Conservation (phyloP, 2,888 invertebrate genomes). For the Drosophila prolongata region DNA sequence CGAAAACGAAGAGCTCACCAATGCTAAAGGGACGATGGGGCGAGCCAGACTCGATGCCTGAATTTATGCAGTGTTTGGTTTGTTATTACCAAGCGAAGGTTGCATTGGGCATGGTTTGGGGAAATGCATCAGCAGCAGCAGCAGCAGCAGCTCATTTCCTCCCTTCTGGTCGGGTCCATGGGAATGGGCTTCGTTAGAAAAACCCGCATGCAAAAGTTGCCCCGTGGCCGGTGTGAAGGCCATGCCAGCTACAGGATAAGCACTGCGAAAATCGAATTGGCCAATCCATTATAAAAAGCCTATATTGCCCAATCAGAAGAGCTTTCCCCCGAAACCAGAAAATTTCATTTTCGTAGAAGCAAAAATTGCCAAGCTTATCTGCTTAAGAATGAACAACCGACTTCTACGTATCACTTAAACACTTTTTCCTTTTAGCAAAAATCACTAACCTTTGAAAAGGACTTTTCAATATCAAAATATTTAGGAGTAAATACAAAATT, state of each 20-base stretch:
- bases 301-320: background rate
- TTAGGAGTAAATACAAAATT: too few relatives aligned
- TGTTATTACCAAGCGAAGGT: conserved; percentile 62
- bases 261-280: conserved; percentile 30
- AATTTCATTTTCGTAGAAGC: too few relatives aligned
- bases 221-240: conserved; percentile 64
- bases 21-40: background rate
- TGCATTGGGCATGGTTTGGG: conserved; percentile 14
- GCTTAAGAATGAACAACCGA: too few relatives aligned
- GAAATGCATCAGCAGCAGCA: conserved; percentile 13
- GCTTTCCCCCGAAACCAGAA: background rate
- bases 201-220: conserved; percentile 64
- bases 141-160: conserved; percentile 64
- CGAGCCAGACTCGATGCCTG: conserved; percentile 44
- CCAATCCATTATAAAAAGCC: background rate
- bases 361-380: too few relatives aligned
- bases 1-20: conserved; percentile 37
- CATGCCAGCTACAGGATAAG: conserved; percentile 28
- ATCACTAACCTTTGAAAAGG: too few relatives aligned
- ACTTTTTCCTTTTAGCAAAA: too few relatives aligned
- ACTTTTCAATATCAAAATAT: too few relatives aligned
- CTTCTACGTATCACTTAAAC: too few relatives aligned
- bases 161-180: conserved; percentile 16
- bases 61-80: conserved; percentile 79
- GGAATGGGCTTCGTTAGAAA: conserved; percentile 55